phyloP scores from a whole-genome alignment of 2,113 vertebrate genomes.

The Hyperopisus bebe region DNA sequence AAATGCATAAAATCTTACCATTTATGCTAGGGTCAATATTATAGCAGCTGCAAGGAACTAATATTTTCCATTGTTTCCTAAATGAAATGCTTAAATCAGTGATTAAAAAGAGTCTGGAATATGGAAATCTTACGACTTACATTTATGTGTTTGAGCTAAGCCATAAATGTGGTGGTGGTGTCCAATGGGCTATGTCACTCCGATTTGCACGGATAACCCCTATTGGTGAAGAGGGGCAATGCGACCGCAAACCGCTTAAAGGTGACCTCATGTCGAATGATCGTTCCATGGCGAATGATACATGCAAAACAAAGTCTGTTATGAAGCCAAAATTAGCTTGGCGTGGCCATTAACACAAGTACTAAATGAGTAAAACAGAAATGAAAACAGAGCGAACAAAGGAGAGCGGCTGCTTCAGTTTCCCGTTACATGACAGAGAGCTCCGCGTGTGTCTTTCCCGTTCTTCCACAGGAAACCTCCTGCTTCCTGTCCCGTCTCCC shows the following conservation, averaged over 20 bases:
- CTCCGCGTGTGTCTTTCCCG: neutral
- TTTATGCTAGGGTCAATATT: neutral
- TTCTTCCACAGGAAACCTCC: neutral
- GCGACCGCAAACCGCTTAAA: neutral
- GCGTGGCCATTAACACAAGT: neutral
- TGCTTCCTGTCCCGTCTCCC: slow-evolving; percentile 5
- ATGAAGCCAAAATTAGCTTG: neutral
- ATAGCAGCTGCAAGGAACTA: neutral
- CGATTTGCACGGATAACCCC: neutral
- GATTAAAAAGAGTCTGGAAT: neutral
- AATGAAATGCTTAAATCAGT: neutral
- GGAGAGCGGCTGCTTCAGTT: neutral
- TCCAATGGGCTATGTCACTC: neutral
- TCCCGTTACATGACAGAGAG: neutral
- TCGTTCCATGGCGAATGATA: neutral
- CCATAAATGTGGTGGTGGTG: neutral
- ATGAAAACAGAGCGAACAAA: neutral
- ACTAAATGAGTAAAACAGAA: neutral
- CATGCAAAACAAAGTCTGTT: neutral
- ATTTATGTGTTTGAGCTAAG: neutral
- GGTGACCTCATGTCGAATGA: neutral
- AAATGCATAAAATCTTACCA: neutral
- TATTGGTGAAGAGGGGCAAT: neutral
- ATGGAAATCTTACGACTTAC: neutral
- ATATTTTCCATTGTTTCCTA: neutral